phyloP scores from a whole-genome alignment of 2,797 vertebrate species.

The Zenarchopterus dispar region DNA sequence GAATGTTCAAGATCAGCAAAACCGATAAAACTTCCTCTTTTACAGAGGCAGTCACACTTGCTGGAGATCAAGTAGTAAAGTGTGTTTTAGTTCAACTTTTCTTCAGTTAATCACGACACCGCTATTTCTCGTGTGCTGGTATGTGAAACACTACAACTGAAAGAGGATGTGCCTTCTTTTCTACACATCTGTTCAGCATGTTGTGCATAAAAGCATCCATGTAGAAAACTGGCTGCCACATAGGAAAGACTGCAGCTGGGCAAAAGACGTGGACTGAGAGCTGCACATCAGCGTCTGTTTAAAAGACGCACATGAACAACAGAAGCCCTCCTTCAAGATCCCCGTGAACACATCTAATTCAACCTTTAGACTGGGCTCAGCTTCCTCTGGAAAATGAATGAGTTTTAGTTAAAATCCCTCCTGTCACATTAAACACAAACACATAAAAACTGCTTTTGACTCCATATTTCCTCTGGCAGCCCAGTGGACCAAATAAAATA shows the following conservation, averaged over 20 bases:
- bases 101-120: no score
- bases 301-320: conserved; percentile 3
- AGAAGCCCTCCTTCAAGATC: conserved; percentile 8
- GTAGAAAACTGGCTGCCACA: conserved; percentile 39
- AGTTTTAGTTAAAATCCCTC: conserved; percentile 10
- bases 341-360: background rate
- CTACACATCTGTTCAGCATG: no score
- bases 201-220: conserved; percentile 22
- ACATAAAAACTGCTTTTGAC: background rate
- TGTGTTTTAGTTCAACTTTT: no score
- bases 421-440: conserved; percentile 13
- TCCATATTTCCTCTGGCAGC: background rate
- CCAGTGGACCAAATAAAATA: background rate
- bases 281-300: conserved; percentile 25
- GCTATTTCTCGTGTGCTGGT: no score
- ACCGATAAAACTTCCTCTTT: no score
- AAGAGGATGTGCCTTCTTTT: background rate
- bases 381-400: background rate
- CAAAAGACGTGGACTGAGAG: background rate
- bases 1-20: no score
- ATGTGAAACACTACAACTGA: background rate
- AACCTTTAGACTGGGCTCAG: background rate
- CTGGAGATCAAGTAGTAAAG: no score
- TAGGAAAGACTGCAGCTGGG: conserved; percentile 19
- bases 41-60: no score